Percentiles rank a stretch among this genome's conserved stretches.
Evolutionary conservation across 2,797 vertebrate species (phyloP).

Genomic region (Pterois miles): DNA sequence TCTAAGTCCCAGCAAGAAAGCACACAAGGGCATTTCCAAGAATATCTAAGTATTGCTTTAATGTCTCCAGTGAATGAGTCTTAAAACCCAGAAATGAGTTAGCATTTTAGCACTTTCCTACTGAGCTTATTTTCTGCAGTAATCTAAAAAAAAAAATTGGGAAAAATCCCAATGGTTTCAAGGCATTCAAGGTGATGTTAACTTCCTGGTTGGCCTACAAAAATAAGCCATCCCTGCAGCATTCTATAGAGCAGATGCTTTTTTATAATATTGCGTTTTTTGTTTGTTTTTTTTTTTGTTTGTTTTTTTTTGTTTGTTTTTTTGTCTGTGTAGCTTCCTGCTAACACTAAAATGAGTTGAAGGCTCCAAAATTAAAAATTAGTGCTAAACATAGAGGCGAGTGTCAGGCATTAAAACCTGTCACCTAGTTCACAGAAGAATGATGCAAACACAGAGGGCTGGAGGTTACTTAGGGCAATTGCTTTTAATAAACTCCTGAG

Average conservation of each 20-base stretch:
- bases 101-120: too few species aligned
- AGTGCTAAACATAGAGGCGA: not conserved
- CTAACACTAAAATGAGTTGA: constrained; percentile 15
- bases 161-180: too few species aligned
- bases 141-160: too few species aligned
- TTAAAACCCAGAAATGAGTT: too few species aligned
- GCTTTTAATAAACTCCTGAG: constrained; percentile 92
- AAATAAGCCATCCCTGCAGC: too few species aligned
- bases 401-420: constrained; percentile 68
- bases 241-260: not conserved
- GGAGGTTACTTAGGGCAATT: constrained; percentile 79
- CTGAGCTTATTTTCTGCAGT: too few species aligned
- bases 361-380: constrained; percentile 22
- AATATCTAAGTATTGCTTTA: not conserved
- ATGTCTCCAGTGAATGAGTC: not conserved
- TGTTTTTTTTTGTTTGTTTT: too few species aligned
- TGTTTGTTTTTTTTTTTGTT: not conserved
- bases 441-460: constrained; percentile 76
- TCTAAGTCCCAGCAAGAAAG: not conserved
- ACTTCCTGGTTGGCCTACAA: too few species aligned
- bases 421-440: constrained; percentile 82
- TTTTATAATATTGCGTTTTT: not conserved
- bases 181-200: too few species aligned
- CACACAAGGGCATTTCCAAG: not conserved
- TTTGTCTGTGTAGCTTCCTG: not conserved